phyloP scores from a whole-genome alignment of 2,888 invertebrate species.

The Pilophorus perplexus region DNA sequence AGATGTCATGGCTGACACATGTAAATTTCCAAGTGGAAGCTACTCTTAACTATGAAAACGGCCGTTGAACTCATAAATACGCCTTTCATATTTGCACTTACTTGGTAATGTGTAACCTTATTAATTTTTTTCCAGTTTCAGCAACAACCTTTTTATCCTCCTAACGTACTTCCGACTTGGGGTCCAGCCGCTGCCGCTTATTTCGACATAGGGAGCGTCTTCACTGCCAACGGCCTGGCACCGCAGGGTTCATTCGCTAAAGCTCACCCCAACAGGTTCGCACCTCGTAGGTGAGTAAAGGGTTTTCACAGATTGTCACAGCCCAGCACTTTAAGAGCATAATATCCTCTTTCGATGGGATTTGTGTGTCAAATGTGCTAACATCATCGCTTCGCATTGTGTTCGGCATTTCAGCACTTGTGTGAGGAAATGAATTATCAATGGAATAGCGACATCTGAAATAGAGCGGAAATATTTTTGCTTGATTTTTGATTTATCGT shows the following conservation, averaged over 20 bases:
- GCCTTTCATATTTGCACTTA: too few relatives aligned
- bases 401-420: neutral
- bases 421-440: too few relatives aligned
- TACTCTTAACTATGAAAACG: too few relatives aligned
- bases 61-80: too few relatives aligned
- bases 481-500: too few relatives aligned
- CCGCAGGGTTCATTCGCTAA: slow-evolving; percentile 64
- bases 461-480: too few relatives aligned
- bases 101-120: too few relatives aligned
- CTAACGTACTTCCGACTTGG: slow-evolving; percentile 60
- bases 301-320: neutral
- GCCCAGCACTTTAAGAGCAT: slow-evolving; percentile 30
- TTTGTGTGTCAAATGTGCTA: slow-evolving; percentile 30
- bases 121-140: slow-evolving; percentile 52
- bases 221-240: slow-evolving; percentile 69
- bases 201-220: slow-evolving; percentile 68
- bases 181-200: slow-evolving; percentile 57
- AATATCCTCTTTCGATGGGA: neutral
- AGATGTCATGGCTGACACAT: too few relatives aligned
- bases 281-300: slow-evolving; percentile 42
- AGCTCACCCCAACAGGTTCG: slow-evolving; percentile 48
- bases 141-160: slow-evolving; percentile 59
- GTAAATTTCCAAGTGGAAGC: too few relatives aligned
- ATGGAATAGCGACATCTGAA: too few relatives aligned
- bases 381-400: neutral